Evolutionary conservation across 2,888 invertebrate genomes (phyloP).

Genomic region (Sphinx pinastri): DNA sequence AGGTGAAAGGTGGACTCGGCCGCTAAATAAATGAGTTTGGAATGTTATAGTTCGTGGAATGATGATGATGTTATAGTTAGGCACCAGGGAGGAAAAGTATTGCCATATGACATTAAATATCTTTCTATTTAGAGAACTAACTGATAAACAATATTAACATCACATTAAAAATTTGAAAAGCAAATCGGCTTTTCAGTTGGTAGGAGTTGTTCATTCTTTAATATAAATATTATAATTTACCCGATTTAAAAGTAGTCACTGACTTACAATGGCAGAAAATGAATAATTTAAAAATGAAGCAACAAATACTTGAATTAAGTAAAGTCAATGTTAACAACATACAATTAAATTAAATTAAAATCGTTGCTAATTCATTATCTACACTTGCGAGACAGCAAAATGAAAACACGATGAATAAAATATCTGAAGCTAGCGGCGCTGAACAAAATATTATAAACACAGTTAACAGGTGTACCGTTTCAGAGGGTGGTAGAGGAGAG

Average conservation of each 20-base stretch:
- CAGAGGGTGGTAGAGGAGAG: neutral
- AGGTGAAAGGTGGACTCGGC: conserved; percentile 17
- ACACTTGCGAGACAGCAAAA: neutral
- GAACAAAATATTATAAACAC: neutral
- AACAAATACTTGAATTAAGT: neutral
- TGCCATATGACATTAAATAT: neutral
- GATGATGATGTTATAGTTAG: neutral
- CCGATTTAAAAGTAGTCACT: no score
- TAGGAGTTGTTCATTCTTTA: no score
- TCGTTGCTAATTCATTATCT: neutral
- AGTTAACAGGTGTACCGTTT: conserved; percentile 12
- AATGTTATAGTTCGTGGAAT: neutral
- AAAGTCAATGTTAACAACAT: neutral
- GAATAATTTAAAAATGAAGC: neutral
- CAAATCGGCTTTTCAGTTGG: no score
- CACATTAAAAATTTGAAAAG: no score
- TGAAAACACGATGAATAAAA: neutral
- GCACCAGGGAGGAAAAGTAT: neutral
- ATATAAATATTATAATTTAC: no score
- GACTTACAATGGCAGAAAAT: neutral
- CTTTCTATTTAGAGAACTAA: no score
- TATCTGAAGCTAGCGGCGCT: neutral
- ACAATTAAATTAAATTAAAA: neutral
- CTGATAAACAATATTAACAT: no score
- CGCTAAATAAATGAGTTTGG: conserved; percentile 4